A percentile compares a stretch with the other conserved stretches of the same genome.
phyloP scores from a whole-genome alignment of 1,140 invertebrate genomes.

The Vanessa atalanta region DNA sequence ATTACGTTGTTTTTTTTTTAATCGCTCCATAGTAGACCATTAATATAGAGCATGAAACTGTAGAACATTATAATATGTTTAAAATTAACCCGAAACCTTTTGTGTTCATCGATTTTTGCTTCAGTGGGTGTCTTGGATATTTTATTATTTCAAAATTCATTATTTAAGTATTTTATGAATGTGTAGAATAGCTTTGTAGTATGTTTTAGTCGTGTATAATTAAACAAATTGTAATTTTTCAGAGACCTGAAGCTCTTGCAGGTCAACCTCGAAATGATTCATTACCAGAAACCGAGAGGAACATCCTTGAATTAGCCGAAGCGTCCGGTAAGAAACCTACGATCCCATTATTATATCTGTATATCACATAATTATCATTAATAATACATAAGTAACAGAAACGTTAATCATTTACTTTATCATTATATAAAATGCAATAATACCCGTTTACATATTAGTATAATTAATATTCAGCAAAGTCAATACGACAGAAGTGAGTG shows the following conservation, averaged over 20 bases:
- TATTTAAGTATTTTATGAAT: constrained; percentile 27
- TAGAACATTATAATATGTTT: constrained; percentile 11
- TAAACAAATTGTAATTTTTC: constrained; percentile 37
- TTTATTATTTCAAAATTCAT: constrained; percentile 20
- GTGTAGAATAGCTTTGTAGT: constrained; percentile 25
- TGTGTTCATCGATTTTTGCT: constrained; percentile 19
- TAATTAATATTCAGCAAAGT: no score
- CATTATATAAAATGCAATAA: no score
- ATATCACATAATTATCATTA: no score
- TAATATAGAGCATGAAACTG: constrained; percentile 30
- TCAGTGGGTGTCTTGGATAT: constrained; percentile 18
- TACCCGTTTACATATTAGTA: no score
- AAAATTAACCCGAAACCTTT: not conserved
- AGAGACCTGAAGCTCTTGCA: constrained; percentile 59
- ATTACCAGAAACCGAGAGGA: constrained; percentile 68
- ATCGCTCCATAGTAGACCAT: constrained; percentile 17
- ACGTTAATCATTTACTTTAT: no score
- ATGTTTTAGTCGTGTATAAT: constrained; percentile 3
- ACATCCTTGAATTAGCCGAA: constrained; percentile 64
- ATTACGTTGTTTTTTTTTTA: constrained; percentile 18
- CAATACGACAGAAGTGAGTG: no score
- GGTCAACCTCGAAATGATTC: constrained; percentile 59
- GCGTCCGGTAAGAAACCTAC: constrained; percentile 53
- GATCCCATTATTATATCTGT: not conserved
- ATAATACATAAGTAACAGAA: no score